Evolutionary conservation across 92 coral and sea anemone species (phyloP), one percentile per base, ranked within the genome.

Genomic region (Actinostola sp.): DNA sequence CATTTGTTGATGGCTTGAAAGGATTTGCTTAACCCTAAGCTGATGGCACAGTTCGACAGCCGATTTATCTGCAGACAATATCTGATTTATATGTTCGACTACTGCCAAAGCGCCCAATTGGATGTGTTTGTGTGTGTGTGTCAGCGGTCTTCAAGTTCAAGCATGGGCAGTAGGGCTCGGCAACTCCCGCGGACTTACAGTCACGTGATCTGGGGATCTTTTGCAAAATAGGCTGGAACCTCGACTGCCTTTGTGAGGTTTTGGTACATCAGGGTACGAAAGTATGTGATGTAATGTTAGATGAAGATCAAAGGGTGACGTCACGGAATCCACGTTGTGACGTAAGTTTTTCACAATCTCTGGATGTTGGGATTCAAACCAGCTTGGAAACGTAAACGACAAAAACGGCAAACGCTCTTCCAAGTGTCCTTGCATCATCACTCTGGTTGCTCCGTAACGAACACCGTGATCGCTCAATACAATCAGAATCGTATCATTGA

Each of bases 121-220:
- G 59, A 84, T 82, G 67, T 89, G 96, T 31, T 38, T 20, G 64
- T 79, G 88, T 30, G 80, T 45, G 7, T n/a, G 75, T 77, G 67
- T 86, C 78, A 25, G 84, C 84, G 34, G 79, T 41, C 55, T 84
- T 75, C 83, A 84, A 75, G 24, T 78, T 89, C 42, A 90, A 63
- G 79, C 98, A 93, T 70, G 98, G 93, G 82, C 98, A 93, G 84
- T 93, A 90, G 70, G 90, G 98, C 30, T 84, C 91, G 6, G 98
- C 92, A 3, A 93, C 87, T 0, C 96, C 93, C 17, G 96, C 85
- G 12, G 68, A 63, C 29, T 75, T 52, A 61, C 98, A 93, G 30
- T 83, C 88, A 57, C 98, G 92, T 42, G 87, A 73, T 38, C 59
- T 55, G 4, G 83, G 80, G 12, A 93, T 87, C 26, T 60, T 63